Percentiles rank a stretch among this genome's conserved stretches.
phyloP scores from a whole-genome alignment of 1,140 invertebrate genomes.

The Acromyrmex charruanus region DNA sequence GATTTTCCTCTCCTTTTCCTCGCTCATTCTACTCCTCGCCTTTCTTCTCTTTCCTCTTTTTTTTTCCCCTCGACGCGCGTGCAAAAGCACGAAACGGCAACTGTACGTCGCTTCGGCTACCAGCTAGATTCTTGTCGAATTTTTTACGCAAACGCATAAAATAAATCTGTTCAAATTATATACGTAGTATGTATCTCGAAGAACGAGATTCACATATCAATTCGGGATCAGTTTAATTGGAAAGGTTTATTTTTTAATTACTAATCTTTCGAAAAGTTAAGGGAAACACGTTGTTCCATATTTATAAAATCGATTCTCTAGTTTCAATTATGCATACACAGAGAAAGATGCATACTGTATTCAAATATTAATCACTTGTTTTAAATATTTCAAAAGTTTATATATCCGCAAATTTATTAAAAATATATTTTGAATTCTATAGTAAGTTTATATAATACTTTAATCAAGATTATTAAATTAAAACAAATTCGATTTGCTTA shows the following conservation, averaged over 20 bases:
- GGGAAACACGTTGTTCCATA: neutral
- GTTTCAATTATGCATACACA: slow-evolving; percentile 28
- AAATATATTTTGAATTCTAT: no score
- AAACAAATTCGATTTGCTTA: no score
- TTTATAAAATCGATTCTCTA: slow-evolving; percentile 5
- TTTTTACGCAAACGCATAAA: neutral
- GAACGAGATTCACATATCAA: neutral
- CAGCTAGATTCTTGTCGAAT: neutral
- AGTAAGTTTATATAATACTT: no score
- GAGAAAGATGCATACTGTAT: no score
- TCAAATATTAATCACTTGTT: no score
- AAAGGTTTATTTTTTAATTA: neutral
- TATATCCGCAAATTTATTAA: no score
- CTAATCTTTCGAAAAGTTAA: neutral
- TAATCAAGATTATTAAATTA: no score
- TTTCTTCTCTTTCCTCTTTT: neutral
- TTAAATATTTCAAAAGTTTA: no score
- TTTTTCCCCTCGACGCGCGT: neutral
- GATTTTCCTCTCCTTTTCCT: neutral
- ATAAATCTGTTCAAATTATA: neutral
- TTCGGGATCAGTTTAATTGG: neutral
- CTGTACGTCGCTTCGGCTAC: neutral
- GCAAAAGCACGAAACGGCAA: neutral
- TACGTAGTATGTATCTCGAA: neutral
- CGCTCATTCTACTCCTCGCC: neutral